Base-by-base conservation (phyloP, 2,113 vertebrate species). In the Perca fluviatilis region DNA sequence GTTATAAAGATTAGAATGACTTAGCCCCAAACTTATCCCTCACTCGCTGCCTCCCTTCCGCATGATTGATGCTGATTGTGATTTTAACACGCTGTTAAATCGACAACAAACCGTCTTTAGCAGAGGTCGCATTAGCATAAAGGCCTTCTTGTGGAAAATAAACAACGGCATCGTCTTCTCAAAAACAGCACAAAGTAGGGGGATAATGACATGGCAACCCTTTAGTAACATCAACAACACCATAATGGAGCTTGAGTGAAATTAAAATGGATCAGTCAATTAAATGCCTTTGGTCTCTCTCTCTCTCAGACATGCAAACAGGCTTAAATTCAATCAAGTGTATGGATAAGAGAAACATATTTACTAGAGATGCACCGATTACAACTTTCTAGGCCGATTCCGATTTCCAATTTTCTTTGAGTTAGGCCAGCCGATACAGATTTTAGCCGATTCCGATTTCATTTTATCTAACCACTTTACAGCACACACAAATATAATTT, bases 51-150 rank as follows among this genome's bases (percentile, higher is more conserved):
- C 30, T 83, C 63, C 77, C 78, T 83, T 90, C 65, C 10, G 13
- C 77, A 80, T 90, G 91, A 93, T 77, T 92, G 88, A 92, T 82
- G 85, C 84, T 72, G 80, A 88, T 81, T 82, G 88, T 70, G 74
- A 71, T 68, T 82, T 86, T 74, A 89, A 92, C 85, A 86, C 21
- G 69, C 77, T 77, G 87, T 89, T 94, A 93, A 93, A 92, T 91
- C 65, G 67, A 92, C 84, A 87, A 87, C 70, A 79, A 93, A 93
- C 93, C 57, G 68, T 91, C 86, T 89, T 92, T 83, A 86, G 74
- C 77, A 66, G 74, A 89, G 80, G 88, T 88, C 2, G 50, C 82
- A 95, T 94, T 93, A 91, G 89, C 92, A 93, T 90, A 90, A 89
- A 85, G 89, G 80, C 82, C 83, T 88, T 89, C 80, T 83, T 82